phyloP scores from a whole-genome alignment of 1,140 invertebrate species.

The Dreissena rostriformis region DNA sequence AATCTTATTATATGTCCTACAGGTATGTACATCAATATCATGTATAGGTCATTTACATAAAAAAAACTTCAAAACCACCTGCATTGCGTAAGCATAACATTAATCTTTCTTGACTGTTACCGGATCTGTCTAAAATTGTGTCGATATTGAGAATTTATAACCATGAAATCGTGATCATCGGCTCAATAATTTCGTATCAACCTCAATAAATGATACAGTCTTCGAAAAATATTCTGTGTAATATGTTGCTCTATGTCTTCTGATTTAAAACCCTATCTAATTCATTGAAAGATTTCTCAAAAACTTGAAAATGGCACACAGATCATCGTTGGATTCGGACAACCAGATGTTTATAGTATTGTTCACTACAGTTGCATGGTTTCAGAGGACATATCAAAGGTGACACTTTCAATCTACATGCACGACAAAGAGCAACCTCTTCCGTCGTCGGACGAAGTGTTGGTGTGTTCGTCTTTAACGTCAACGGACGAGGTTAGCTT shows the following conservation, averaged over 20 bases:
- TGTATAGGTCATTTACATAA: too few species aligned
- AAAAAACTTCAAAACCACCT: too few species aligned
- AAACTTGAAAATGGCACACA: background rate
- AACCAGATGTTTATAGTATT: background rate
- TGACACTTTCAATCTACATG: slow-evolving; percentile 70
- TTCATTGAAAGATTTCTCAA: background rate
- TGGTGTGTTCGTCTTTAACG: slow-evolving; percentile 72
- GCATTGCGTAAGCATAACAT: too few species aligned
- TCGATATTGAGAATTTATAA: too few species aligned
- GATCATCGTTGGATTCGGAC: background rate
- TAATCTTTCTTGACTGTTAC: too few species aligned
- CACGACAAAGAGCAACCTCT: slow-evolving; percentile 60
- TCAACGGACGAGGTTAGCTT: slow-evolving; percentile 71
- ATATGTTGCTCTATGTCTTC: too few species aligned
- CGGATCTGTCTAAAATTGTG: too few species aligned
- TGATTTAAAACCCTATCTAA: too few species aligned
- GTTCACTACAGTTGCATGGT: background rate
- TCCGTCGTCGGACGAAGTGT: slow-evolving; percentile 72
- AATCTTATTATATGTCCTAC: slow-evolving; percentile 74
- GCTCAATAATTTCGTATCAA: too few species aligned
- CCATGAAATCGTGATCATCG: too few species aligned
- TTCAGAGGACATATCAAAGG: slow-evolving; percentile 70
- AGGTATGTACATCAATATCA: slow-evolving; percentile 40
- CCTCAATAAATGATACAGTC: too few species aligned
- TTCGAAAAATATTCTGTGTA: too few species aligned